Evolutionary conservation across 2,888 invertebrate species (phyloP).

Genomic region (Epirrita christyi): DNA sequence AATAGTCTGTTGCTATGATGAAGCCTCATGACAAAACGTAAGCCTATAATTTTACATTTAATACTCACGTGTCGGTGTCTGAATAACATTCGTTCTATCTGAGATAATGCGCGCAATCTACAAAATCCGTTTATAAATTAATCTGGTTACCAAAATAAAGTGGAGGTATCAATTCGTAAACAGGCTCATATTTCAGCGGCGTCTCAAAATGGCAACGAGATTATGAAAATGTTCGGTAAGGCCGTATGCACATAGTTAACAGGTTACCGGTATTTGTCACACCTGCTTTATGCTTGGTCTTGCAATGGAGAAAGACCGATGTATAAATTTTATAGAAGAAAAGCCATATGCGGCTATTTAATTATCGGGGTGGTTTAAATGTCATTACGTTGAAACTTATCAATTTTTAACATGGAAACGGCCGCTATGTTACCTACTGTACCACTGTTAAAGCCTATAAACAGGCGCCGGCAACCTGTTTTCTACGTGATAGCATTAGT

Average conservation of each 20-base stretch:
- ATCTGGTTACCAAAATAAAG: conserved; percentile 30
- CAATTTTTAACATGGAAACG: too few relatives aligned
- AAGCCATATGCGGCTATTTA: too few relatives aligned
- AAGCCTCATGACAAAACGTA: neutral
- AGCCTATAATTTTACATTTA: neutral
- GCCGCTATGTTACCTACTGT: too few relatives aligned
- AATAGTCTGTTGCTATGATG: too few relatives aligned
- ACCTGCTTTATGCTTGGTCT: neutral
- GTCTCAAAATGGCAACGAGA: conserved; percentile 36
- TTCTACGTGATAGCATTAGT: conserved; percentile 14
- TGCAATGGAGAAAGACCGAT: too few relatives aligned
- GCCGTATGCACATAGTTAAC: conserved; percentile 7
- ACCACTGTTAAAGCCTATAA: neutral
- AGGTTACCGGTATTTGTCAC: neutral
- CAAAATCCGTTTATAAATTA: conserved; percentile 36
- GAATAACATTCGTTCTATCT: conserved; percentile 19
- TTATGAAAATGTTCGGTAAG: conserved; percentile 37
- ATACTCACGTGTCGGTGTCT: conserved; percentile 3
- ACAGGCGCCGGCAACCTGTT: conserved; percentile 2
- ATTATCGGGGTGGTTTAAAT: too few relatives aligned
- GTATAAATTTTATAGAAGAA: too few relatives aligned
- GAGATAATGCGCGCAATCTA: conserved; percentile 21
- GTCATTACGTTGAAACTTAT: too few relatives aligned
- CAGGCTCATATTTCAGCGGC: conserved; percentile 37
- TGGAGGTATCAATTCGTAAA: conserved; percentile 37